Evolutionary conservation across 2,113 vertebrate genomes (phyloP), one percentile per base, ranked within the genome.

Genomic region (Strix aluco): DNA sequence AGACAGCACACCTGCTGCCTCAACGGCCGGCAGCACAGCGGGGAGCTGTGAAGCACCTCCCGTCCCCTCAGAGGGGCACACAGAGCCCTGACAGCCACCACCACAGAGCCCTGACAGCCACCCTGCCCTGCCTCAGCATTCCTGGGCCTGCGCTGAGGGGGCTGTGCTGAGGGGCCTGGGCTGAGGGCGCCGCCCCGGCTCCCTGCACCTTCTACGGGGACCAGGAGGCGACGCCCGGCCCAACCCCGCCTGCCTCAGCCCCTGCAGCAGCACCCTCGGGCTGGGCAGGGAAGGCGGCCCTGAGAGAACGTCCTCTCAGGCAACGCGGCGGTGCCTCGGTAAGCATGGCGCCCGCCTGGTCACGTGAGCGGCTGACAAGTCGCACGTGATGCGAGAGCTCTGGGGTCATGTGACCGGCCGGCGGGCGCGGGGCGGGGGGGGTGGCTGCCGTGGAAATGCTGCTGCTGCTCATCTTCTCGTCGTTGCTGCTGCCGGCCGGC

Each of bases 341-440:
- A 30, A 13, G 13, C 32, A 30, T 4, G 49, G 80, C 70, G 21
- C 17, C n/a, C 32, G 1, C 15, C 5, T 0, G 23, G 27, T 69
- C 84, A 91, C 55, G 62, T 84, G 90, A 47, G 2, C 3, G 7
- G 10, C 2, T 3, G 9, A 20, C 6, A 16, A 3, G 3, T 3
- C 2, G 2, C 92, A 44, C 58, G 38, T 87, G 83, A 58, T 6
- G 3, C 3, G 9, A 1, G 0, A 5, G 15, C 3, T 5, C 3
- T 0, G 6, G 1, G 5, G 1, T 67, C 90, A 67, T 7, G 52
- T 65, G 95, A 27, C 1, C 2, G 3, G 6, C 29, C 0, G 4
- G 2, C 3, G 0, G 25, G 6, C 3, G 49, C 15, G 38, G 51
- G 9, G n/a, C 8, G 5, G 4, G 42, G 42, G 0, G 25, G 6